Base-by-base conservation (phyloP, 2,888 invertebrate species). In the Orthosia gracilis region DNA sequence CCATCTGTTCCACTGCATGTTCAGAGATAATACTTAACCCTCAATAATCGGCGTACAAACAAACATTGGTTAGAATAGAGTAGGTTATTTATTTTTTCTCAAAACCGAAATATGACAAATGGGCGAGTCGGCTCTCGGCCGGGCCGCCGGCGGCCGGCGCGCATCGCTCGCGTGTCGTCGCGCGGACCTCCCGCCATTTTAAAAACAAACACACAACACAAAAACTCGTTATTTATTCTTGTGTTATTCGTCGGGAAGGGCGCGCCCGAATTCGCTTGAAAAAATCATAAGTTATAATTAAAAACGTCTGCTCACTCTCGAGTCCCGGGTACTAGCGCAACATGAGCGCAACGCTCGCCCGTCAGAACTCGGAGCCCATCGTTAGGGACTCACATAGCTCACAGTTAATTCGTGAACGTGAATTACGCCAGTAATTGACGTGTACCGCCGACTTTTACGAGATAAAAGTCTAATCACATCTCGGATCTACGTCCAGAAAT, bases 131-230 rank as follows among this genome's bases (percentile, higher is more conserved):
- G 91, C 88, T 80, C 80, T 88, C 92, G 91, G 91, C 88, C 80
- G 81, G 80, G 87, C 86, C 86, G 86, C 80, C 87, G 85, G 84
- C 87, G 85, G 80, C 84, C 83, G 90, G 88, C 90, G 90, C 91
- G 89, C 91, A 89, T 90, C 92, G 94, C 94, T 96, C 95, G 96
- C 96, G 96, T 96, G 96, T 96, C 96, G 96, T 95, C 96, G 94
- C 94, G 92, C 93, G 91, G 96, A 96, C 96, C 96, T 96, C 96
- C 96, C 96, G 96, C 96, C 96, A 96, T 96, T 96, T 96, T 95
- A 94, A 96, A 96, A 96, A 96, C 96, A 96, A 96, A 96, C 95
- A 96, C 91, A 94, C 93, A 92, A 90, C 94, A 95, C 93, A 96
- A 95, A 96, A 96, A 95, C 95, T 94, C 91, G 94, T 96, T 96